These are phyloP conservation scores for Merops nubicus DNA, from an alignment of 2,113 vertebrate species.

Conservation along the genomic window DNA sequence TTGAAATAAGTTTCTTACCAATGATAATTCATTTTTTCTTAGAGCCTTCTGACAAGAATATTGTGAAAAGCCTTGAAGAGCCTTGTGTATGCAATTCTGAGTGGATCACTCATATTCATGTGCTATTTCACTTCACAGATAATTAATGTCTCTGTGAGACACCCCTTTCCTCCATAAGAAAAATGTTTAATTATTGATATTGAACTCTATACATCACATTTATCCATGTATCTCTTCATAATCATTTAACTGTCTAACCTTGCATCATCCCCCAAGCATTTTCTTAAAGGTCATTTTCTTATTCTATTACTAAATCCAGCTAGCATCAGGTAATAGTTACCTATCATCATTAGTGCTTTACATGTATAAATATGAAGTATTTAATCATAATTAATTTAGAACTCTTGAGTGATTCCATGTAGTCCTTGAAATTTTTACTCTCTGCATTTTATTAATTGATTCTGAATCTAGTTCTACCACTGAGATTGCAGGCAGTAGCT, in stretches of 20 bases:
- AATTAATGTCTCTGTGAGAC: neutral
- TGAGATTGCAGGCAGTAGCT: neutral
- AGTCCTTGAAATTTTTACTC: neutral
- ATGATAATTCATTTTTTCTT: neutral
- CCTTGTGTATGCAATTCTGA: neutral
- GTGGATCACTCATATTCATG: neutral
- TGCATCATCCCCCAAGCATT: neutral
- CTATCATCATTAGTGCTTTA: neutral
- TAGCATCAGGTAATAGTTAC: neutral
- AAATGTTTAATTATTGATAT: neutral
- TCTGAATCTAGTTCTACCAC: neutral
- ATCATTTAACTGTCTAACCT: neutral
- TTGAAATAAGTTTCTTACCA: neutral
- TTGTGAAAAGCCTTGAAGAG: neutral
- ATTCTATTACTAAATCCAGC: neutral
- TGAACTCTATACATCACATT: neutral
- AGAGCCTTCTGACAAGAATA: neutral
- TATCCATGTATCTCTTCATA: neutral
- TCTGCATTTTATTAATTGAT: neutral
- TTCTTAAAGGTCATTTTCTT: neutral
- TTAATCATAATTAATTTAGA: neutral
- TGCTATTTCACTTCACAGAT: neutral
- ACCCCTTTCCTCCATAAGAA: neutral
- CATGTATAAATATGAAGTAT: neutral
- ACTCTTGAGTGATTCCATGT: neutral